Percentiles rank a stretch among this genome's conserved stretches.
Conservation (phyloP, 2,113 vertebrate species). For the Semnornis frantzii region DNA sequence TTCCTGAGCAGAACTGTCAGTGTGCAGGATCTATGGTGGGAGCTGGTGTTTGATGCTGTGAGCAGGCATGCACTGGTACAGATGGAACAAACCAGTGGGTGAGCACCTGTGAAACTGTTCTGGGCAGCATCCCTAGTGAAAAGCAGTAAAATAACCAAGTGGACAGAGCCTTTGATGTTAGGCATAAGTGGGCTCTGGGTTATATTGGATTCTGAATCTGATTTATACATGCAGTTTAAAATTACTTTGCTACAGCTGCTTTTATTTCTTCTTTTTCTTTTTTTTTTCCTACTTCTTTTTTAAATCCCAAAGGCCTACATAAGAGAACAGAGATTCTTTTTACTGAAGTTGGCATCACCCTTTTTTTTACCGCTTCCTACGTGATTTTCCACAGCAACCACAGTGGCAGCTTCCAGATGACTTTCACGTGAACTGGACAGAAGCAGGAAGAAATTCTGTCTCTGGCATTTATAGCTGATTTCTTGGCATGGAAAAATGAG, state of each 20-base stretch:
- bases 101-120: not conserved
- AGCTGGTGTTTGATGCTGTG: not conserved
- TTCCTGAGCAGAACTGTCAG: not conserved
- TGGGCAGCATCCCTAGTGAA: not conserved
- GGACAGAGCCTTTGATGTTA: not conserved
- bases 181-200: not conserved
- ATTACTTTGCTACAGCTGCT: conserved; percentile 2
- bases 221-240: conserved; percentile 36
- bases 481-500: conserved; percentile 61
- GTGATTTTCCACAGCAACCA: conserved; percentile 44
- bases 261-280: not conserved
- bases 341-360: conserved; percentile 36
- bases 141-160: not conserved
- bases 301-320: not conserved
- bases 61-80: not conserved
- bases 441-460: conserved; percentile 54
- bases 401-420: conserved; percentile 51
- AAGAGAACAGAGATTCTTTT: conserved; percentile 57
- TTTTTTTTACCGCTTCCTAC: conserved; percentile 22
- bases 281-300: not conserved
- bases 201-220: not conserved
- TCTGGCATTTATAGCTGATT: conserved; percentile 32
- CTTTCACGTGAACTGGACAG: conserved; percentile 57
- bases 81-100: not conserved
- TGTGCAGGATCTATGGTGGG: not conserved